Percentiles rank a stretch among this genome's conserved stretches.
These are phyloP conservation scores for Cyprinodon brontotheroides DNA, from an alignment of 2,113 vertebrate genomes.

Conservation along the genomic window DNA sequence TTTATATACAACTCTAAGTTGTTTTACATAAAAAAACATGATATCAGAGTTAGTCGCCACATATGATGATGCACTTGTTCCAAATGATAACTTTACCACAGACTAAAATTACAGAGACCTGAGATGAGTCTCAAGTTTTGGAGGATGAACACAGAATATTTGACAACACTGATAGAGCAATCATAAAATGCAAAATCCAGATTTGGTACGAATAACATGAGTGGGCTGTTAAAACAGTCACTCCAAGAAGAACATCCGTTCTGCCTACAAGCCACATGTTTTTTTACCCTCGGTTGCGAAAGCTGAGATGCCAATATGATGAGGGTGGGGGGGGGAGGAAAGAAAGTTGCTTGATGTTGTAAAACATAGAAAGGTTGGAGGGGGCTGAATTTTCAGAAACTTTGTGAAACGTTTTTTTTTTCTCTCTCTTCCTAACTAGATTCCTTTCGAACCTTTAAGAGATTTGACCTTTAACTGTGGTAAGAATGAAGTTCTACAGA, in stretches of 20 bases:
- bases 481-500: background rate
- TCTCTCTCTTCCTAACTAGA: background rate
- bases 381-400: background rate
- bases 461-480: background rate
- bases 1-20: too few species aligned
- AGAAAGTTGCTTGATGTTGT: background rate
- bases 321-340: background rate
- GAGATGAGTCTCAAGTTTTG: background rate
- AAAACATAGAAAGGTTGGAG: background rate
- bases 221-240: slow-evolving; percentile 12
- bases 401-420: background rate
- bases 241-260: background rate
- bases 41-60: background rate
- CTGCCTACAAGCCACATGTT: background rate
- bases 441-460: background rate
- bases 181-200: background rate
- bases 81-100: background rate
- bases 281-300: background rate
- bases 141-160: background rate
- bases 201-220: background rate
- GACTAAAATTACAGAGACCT: background rate
- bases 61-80: background rate
- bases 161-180: background rate
- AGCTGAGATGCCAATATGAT: background rate
- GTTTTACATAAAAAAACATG: too few species aligned